phyloP scores from a whole-genome alignment of 2,113 vertebrate genomes.

The Crotalus viridis region DNA sequence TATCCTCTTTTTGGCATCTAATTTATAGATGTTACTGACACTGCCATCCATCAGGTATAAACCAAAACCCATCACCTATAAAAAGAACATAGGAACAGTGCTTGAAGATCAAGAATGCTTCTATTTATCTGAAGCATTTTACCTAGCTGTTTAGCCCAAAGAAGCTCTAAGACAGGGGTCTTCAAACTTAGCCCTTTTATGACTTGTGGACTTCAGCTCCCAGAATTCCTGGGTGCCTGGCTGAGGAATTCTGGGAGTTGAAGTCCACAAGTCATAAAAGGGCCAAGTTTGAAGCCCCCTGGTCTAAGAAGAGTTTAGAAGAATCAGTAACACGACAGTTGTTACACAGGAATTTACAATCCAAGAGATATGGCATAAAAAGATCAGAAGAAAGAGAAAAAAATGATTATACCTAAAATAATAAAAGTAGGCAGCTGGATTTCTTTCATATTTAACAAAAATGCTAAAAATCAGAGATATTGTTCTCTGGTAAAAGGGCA shows the following conservation, averaged over 20 bases:
- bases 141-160: background rate
- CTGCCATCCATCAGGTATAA: slow-evolving; percentile 95
- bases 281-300: too few relatives aligned
- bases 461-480: background rate
- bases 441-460: background rate
- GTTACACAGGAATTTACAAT: background rate
- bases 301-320: background rate
- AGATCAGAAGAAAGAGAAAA: background rate
- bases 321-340: background rate
- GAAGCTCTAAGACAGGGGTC: too few relatives aligned
- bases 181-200: too few relatives aligned
- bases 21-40: slow-evolving; percentile 96
- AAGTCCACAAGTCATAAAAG: too few relatives aligned
- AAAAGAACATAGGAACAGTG: slow-evolving; percentile 7
- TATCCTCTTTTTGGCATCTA: slow-evolving; percentile 97
- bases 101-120: background rate
- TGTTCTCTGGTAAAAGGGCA: fast-evolving
- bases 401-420: background rate
- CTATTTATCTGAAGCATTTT: background rate
- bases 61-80: slow-evolving; percentile 97
- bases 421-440: background rate
- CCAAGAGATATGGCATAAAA: background rate
- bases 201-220: too few relatives aligned
- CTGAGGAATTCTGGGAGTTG: too few relatives aligned
- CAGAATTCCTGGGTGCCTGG: too few relatives aligned